phyloP scores from a whole-genome alignment of 2,797 vertebrate species.

The Eulemur albifrons region DNA sequence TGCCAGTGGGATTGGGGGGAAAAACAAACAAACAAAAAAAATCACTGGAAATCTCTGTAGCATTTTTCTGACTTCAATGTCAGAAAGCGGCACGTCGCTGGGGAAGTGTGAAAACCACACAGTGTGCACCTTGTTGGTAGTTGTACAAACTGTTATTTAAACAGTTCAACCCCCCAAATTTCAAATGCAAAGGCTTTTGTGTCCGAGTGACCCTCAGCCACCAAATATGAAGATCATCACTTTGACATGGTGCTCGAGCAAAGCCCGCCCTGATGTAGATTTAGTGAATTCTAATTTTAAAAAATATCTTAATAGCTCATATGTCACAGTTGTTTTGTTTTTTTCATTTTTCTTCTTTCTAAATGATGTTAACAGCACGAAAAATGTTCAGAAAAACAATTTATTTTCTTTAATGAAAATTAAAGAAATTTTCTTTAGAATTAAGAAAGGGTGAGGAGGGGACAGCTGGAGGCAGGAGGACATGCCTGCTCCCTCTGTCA shows the following conservation, averaged over 20 bases:
- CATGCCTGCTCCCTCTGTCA: constrained; percentile 59
- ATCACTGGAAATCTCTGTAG: not conserved
- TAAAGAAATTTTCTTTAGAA: constrained; percentile 64
- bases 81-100: not conserved
- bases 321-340: not conserved
- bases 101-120: constrained; percentile 30
- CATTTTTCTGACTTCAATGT: not conserved
- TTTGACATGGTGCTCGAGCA: not conserved
- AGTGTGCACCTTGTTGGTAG: not conserved
- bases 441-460: constrained; percentile 19
- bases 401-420: constrained; percentile 78
- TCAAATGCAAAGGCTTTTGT: not conserved
- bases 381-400: constrained; percentile 55
- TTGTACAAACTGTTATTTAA: constrained; percentile 17
- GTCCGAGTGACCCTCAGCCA: accelerated
- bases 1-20: not conserved
- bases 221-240: not conserved
- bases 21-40: not conserved
- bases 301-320: not conserved
- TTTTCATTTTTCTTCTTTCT: constrained; percentile 49
- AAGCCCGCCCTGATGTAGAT: not conserved
- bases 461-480: constrained; percentile 47
- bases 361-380: constrained; percentile 37
- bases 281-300: not conserved
- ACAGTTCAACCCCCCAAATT: not conserved